Evolutionary conservation across 1,140 invertebrate genomes (phyloP).

Genomic region (Copidosoma floridanum): DNA sequence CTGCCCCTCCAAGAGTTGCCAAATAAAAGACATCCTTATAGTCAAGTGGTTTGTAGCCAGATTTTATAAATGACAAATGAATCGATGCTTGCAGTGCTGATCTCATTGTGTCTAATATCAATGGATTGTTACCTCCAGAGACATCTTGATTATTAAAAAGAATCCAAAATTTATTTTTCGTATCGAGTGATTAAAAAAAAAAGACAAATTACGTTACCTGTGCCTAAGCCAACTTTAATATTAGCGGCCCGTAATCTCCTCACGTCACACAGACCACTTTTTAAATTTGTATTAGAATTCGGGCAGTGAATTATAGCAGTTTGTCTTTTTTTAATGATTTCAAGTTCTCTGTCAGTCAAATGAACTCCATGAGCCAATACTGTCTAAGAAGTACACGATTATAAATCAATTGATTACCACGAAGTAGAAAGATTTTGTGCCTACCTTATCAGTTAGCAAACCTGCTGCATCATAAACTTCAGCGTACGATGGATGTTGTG

Average conservation of each 20-base stretch:
- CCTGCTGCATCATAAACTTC: constrained; percentile 74
- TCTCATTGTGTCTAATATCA: constrained; percentile 75
- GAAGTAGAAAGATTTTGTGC: constrained; percentile 8
- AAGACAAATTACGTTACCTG: constrained; percentile 60
- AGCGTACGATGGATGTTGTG: constrained; percentile 64
- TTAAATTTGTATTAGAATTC: constrained; percentile 79
- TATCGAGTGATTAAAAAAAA: constrained; percentile 7
- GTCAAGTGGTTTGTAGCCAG: constrained; percentile 60
- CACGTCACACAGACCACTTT: constrained; percentile 81
- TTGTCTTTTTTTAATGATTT: constrained; percentile 62
- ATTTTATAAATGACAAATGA: constrained; percentile 59
- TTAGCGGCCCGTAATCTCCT: constrained; percentile 62
- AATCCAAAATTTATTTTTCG: constrained; percentile 18
- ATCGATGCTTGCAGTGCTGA: constrained; percentile 72
- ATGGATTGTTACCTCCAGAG: constrained; percentile 74
- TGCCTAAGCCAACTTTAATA: constrained; percentile 80
- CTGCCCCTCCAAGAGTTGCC: constrained; percentile 82
- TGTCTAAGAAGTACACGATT: constrained; percentile 55
- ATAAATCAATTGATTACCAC: too few species aligned
- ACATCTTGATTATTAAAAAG: constrained; percentile 73
- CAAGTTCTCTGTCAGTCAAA: constrained; percentile 70
- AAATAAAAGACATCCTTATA: constrained; percentile 80
- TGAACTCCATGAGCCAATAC: constrained; percentile 81
- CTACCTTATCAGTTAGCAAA: constrained; percentile 73
- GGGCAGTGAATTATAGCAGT: constrained; percentile 82